Evolutionary conservation across 2,888 invertebrate genomes (phyloP), one percentile per base, ranked within the genome.

Genomic region (Ectemnius continuus): DNA sequence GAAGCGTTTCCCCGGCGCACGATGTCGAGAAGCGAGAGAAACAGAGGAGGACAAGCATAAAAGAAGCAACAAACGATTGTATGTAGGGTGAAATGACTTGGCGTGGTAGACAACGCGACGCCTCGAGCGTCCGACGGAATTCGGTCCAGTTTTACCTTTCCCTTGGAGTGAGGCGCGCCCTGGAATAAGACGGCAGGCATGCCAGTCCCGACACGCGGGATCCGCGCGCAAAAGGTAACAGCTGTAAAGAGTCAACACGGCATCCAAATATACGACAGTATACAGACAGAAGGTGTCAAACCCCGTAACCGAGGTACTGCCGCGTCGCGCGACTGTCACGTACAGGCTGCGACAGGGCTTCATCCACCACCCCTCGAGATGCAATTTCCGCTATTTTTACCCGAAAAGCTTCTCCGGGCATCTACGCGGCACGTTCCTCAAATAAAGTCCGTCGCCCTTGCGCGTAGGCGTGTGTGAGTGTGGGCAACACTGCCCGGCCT

Each of bases 301-400:
- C 74, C 69, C 70, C 61, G 69, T 79, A 84, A 13, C 52, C n/a
- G 52, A 16, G 52, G 52, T 16, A 13, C 8, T 16, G 52, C n/a
- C n/a, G 73, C 74, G 70, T 68, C 77, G 69, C 76, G 81, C 84
- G 85, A 85, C 89, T 89, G 89, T 89, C 89, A 89, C 89, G 89
- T 88, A 88, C 89, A 88, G 88, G 84, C 83, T 74, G 80, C 79
- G 86, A 84, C 85, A 79, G 79, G 84, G 83, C 85, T 87, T 85
- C 87, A 87, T 87, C 84, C 85, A 83, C 83, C 82, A 76, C 80
- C 83, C 82, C 79, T 76, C 77, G 87, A 86, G 80, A 88, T 90
- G 90, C 89, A 90, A 90, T 90, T 90, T 90, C 90, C 90, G 89
- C 88, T 90, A 90, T 90, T 90, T 90, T 90, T 90, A 90, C 88